Conservation (phyloP, 2,888 invertebrate genomes). For the Lottia scabra region DNA sequence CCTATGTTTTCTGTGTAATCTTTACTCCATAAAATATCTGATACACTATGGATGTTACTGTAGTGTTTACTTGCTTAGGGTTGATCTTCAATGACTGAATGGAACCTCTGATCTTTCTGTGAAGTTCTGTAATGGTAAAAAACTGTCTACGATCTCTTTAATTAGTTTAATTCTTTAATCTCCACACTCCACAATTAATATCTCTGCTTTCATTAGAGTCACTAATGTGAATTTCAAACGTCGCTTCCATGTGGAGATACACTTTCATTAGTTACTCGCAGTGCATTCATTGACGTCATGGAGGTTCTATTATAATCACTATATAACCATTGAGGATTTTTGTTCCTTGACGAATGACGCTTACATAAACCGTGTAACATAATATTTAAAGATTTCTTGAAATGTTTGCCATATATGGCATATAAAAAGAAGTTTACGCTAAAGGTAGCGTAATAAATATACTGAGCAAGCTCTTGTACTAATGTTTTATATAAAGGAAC, state of each 20-base stretch:
- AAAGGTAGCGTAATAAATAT: slow-evolving; percentile 46
- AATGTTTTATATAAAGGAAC: slow-evolving; percentile 14
- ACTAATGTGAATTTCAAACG: no score
- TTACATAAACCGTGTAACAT: slow-evolving; percentile 22
- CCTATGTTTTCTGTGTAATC: no score
- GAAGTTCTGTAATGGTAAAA: no score
- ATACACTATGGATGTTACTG: no score
- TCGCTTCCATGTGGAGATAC: not conserved
- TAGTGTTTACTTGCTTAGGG: no score
- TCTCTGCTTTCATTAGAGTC: no score
- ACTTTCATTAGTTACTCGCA: not conserved
- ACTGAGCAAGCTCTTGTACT: slow-evolving; percentile 38
- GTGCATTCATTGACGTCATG: slow-evolving; percentile 11
- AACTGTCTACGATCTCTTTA: no score
- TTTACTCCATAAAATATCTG: no score
- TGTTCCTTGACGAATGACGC: not conserved
- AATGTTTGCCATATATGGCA: slow-evolving; percentile 44
- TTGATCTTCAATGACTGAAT: no score
- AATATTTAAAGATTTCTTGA: slow-evolving; percentile 34
- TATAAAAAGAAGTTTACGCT: slow-evolving; percentile 50
- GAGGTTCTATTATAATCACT: slow-evolving; percentile 16
- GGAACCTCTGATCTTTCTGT: no score
- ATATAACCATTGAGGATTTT: slow-evolving; percentile 2
- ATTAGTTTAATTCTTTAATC: no score
- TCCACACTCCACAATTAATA: no score